Base-by-base conservation (phyloP, 2,113 vertebrate genomes). In the Ceuthmochares aereus region DNA sequence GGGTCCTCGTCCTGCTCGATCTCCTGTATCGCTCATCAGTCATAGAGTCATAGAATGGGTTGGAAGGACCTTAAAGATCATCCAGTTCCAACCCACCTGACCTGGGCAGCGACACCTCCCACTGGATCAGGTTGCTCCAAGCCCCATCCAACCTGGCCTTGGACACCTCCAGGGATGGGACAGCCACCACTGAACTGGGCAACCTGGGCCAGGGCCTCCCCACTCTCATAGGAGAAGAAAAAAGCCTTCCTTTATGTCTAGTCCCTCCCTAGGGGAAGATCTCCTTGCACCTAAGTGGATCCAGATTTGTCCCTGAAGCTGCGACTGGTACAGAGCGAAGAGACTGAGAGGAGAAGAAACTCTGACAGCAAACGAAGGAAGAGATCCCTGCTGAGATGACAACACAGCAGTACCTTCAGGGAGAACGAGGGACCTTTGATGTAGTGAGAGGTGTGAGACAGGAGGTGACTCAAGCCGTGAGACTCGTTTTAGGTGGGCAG, bases 321-420 rank as follows among this genome's bases (percentile, higher is more conserved):
- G 1, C 52, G 21, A 32, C 62, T 16, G 91, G 51, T 51, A 34
- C 4, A 0, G 3, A 7, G 54, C 15, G 2, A 30, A 55, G 70
- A 34, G 29, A 27, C 25, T 19, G 5, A 0, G 0, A 32, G 49
- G 83, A 81, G 34, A 15, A 55, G 40, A 86, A 59, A 10, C 37
- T 30, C 59, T 8, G 78, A 3, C 1, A 30, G 60, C 3, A 67
- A 86, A 81, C 0, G 26, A 67, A 82, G 1, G 51, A 40, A 55
- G 52, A 14, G 83, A 93, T 93, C 90, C 93, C 93, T 42, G 90
- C 90, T 69, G 93, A 36, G 87, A 55, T 30, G 15, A 56, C 52
- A 90, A 2, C 59, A 3, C 37, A 10, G 69, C 8, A 0, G 16
- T 40, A 12, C 93, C 87, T 81, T 23, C 49, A 0, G 10, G 74